A percentile compares a stretch with the other conserved stretches of the same genome.
Evolutionary conservation across 2,797 vertebrate species (phyloP).

Genomic region (Malacoraja senta): DNA sequence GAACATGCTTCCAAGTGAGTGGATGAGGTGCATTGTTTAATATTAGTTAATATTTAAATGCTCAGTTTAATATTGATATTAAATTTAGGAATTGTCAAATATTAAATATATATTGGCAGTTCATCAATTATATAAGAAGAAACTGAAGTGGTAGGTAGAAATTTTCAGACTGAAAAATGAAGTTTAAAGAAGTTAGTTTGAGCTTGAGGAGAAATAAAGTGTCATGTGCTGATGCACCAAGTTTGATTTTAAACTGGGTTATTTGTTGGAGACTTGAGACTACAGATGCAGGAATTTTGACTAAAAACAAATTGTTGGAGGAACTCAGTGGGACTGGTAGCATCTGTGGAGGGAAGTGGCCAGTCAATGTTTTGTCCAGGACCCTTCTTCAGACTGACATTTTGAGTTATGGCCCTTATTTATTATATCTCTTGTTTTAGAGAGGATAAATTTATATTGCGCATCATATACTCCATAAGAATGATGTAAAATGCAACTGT

Average conservation of each 20-base stretch:
- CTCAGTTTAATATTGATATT: neutral
- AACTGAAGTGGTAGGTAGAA: neutral
- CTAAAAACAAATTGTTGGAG: too few species aligned
- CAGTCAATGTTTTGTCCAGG: too few species aligned
- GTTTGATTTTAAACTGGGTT: neutral
- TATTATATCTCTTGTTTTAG: slow-evolving; percentile 52
- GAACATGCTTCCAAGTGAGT: neutral
- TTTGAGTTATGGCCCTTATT: neutral
- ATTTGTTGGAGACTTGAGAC: too few species aligned
- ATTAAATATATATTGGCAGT: too few species aligned
- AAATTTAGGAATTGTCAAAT: neutral
- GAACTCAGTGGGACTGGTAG: too few species aligned
- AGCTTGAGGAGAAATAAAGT: neutral
- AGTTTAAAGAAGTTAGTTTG: neutral
- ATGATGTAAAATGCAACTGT: neutral
- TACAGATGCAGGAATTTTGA: too few species aligned
- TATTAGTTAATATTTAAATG: neutral
- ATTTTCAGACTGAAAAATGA: neutral
- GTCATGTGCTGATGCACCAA: neutral
- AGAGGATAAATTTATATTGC: neutral
- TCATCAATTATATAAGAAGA: too few species aligned
- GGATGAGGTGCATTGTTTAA: neutral
- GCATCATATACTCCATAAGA: neutral
- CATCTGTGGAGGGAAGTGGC: too few species aligned
- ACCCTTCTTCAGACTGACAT: too few species aligned